Evolutionary conservation across 2,888 invertebrate genomes (phyloP).

Genomic region (Emmelina monodactyla): DNA sequence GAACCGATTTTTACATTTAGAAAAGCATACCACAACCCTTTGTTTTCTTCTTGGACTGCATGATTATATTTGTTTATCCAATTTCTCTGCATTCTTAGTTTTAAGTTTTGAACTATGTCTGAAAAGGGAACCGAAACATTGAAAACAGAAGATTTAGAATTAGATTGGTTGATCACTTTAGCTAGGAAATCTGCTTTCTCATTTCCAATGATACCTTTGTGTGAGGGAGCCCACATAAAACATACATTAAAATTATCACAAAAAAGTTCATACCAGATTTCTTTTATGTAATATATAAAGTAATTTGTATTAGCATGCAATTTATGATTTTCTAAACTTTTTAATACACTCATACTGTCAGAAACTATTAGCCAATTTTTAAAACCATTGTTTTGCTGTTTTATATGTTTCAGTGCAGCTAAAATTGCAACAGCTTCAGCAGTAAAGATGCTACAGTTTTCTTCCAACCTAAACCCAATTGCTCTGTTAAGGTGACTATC

Average conservation of each 20-base stretch:
- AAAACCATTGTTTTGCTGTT: background rate
- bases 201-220: slow-evolving; percentile 6
- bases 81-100: slow-evolving; percentile 2
- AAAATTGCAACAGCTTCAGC: slow-evolving; percentile 1
- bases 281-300: too few relatives aligned
- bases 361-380: slow-evolving; percentile 8
- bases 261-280: slow-evolving; percentile 5
- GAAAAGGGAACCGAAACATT: slow-evolving; percentile 2
- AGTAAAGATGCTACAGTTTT: too few relatives aligned
- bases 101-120: slow-evolving; percentile 1
- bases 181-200: slow-evolving; percentile 11
- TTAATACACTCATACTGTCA: slow-evolving; percentile 11
- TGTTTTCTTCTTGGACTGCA: slow-evolving; percentile 1
- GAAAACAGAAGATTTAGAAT: background rate
- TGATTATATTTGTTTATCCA: background rate
- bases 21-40: slow-evolving; percentile 2
- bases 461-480: too few relatives aligned
- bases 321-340: slow-evolving; percentile 3
- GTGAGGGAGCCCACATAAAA: slow-evolving; percentile 7
- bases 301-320: slow-evolving; percentile 5
- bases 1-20: background rate
- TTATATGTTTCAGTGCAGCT: background rate
- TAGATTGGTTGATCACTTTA: slow-evolving; percentile 4
- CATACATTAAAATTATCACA: background rate
- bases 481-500: too few relatives aligned